Conservation (phyloP, 2,888 invertebrate genomes). For the Cinara cedri region DNA sequence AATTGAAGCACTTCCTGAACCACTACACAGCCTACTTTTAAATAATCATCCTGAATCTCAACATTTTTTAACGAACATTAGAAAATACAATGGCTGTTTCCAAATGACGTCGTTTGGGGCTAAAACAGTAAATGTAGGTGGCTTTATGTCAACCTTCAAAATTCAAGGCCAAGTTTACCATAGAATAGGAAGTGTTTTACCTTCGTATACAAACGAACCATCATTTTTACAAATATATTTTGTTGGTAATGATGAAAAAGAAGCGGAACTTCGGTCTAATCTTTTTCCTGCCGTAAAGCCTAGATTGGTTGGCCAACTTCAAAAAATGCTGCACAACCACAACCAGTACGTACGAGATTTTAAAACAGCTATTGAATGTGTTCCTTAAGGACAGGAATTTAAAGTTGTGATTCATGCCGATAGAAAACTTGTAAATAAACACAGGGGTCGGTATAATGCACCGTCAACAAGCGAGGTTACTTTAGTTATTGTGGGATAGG, state of each 20-base stretch:
- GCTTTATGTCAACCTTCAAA: neutral
- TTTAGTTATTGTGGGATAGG: neutral
- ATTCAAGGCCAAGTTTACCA: neutral
- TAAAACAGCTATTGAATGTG: neutral
- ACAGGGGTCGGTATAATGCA: neutral
- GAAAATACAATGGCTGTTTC: neutral
- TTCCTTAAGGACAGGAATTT: neutral
- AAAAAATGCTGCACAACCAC: neutral
- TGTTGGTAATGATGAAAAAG: neutral
- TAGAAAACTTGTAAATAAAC: neutral
- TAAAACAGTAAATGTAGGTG: neutral
- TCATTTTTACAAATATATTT: neutral
- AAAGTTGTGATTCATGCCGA: conserved; percentile 5
- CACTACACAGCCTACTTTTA: neutral
- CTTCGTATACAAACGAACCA: neutral
- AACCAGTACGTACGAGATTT: neutral
- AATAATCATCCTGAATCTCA: conserved; percentile 17
- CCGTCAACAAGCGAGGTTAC: neutral
- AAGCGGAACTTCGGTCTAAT: neutral
- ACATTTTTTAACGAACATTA: no score
- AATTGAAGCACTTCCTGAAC: neutral
- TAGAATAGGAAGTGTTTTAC: neutral
- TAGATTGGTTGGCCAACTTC: neutral
- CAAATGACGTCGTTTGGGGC: neutral
- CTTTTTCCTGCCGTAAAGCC: neutral